Base-by-base conservation (phyloP, 2,113 vertebrate genomes). In the Acrocephalus arundinaceus region DNA sequence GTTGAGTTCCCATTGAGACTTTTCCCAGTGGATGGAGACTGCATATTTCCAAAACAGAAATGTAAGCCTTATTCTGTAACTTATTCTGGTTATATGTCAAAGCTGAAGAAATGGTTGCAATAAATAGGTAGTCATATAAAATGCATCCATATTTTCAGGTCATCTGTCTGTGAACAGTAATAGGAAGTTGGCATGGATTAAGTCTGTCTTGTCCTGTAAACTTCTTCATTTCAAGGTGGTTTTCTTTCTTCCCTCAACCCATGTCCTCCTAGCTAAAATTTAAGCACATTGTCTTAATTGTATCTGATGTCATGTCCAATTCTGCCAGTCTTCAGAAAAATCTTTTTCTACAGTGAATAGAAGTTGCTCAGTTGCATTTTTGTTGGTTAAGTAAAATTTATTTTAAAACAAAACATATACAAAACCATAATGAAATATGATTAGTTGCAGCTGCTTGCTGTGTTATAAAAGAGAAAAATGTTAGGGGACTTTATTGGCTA, bases 401-500 rank as follows among this genome's bases (percentile, higher is more conserved):
- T 67, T 71, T 61, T 70, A 87, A 95, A 89, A 61, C 59, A 80
- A 89, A 89, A 45, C 52, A 54, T 73, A 65, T 7, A 68, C 27
- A 91, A 84, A 86, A 20, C n/a, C 52, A 43, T 86, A 48, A 68
- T 80, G 76, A 81, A 88, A 92, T 90, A 90, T 66, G 2, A 92
- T 84, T 90, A 85, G 66, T 82, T 93, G 74, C 92, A 89, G 93
- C 78, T 95, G 87, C 61, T 65, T 94, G 55, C n/a, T 85, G 21
- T 68, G 37, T 85, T 93, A 37, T 72, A 79, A 89, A 94, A 87
- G 74, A 93, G n/a, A 35, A 41, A 68, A 93, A 93, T 39, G 70
- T 81, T 19, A 4, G 68, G 58, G 37, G 30, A 75, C 30, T 81
- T 65, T 61, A 19, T 58, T 92, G 62, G 54, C 57, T 82, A n/a